Evolutionary conservation across 2,797 vertebrate genomes (phyloP).

Genomic region (Rhinogobio ventralis): DNA sequence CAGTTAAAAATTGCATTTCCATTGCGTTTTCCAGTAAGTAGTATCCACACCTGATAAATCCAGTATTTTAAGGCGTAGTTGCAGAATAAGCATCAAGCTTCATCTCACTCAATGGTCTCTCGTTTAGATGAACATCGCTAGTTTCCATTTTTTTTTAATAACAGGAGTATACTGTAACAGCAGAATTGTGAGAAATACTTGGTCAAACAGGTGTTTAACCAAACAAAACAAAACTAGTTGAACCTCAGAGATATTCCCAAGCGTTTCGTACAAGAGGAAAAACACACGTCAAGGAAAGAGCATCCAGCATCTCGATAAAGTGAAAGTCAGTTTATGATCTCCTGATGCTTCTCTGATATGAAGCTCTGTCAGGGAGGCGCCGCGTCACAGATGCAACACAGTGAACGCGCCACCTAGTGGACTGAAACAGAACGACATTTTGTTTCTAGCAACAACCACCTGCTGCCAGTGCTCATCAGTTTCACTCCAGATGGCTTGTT

Average conservation of each 20-base stretch:
- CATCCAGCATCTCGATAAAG: conserved; percentile 36
- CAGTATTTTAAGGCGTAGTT: conserved; percentile 17
- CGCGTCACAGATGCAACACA: not conserved
- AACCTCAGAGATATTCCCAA: not conserved
- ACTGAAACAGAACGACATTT: not conserved
- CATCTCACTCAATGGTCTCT: not conserved
- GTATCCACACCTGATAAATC: not conserved
- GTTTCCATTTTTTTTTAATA: not conserved
- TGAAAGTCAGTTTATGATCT: conserved; percentile 12
- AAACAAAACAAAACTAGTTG: not conserved
- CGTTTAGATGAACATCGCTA: not conserved
- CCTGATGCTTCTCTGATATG: not conserved
- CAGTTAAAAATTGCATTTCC: conserved; percentile 21
- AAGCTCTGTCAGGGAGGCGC: conserved; percentile 25
- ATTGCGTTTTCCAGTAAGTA: conserved; percentile 29
- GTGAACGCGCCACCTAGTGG: conserved; percentile 24
- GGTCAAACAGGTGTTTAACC: not conserved
- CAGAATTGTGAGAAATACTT: not conserved
- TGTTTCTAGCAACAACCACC: not conserved
- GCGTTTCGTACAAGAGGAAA: not conserved
- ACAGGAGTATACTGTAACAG: not conserved
- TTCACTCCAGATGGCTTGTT: not conserved
- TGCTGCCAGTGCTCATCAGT: not conserved
- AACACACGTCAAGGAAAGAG: not conserved
- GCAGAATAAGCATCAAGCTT: not conserved